Percentiles rank a stretch among this genome's conserved stretches.
Evolutionary conservation across 1,140 invertebrate genomes (phyloP).

Genomic region (Phenacoccus solenopsis): DNA sequence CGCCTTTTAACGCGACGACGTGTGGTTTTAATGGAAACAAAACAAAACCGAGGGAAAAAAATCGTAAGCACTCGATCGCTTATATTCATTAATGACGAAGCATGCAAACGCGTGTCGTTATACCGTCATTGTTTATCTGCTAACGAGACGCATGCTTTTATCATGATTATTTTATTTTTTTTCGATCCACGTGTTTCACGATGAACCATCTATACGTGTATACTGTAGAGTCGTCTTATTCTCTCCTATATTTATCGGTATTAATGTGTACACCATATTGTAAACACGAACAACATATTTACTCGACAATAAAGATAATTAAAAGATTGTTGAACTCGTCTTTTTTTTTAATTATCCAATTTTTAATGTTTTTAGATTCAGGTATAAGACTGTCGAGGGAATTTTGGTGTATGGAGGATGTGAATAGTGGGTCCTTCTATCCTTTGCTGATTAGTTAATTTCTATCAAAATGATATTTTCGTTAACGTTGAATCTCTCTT

Average conservation of each 20-base stretch:
- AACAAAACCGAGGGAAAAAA: too few relatives aligned
- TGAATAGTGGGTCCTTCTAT: too few relatives aligned
- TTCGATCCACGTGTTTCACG: slow-evolving; percentile 7
- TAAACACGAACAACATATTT: slow-evolving; percentile 6
- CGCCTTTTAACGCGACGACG: too few relatives aligned
- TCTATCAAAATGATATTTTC: not conserved
- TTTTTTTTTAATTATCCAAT: too few relatives aligned
- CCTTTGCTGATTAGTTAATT: too few relatives aligned
- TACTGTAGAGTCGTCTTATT: too few relatives aligned
- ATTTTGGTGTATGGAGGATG: too few relatives aligned
- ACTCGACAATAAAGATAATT: slow-evolving; percentile 9
- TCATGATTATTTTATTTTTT: slow-evolving; percentile 15
- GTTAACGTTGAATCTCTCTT: not conserved
- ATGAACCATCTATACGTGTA: not conserved
- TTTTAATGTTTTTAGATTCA: too few relatives aligned
- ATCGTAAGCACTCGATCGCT: too few relatives aligned
- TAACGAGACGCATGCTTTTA: slow-evolving; percentile 8
- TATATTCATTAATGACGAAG: not conserved
- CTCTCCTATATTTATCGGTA: not conserved
- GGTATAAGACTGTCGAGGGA: too few relatives aligned
- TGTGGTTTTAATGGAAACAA: too few relatives aligned
- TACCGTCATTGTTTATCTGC: not conserved
- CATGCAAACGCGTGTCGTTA: slow-evolving; percentile 2
- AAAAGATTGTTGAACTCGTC: not conserved
- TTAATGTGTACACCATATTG: not conserved